Conservation (phyloP, 2,888 invertebrate species). For the Bugulina stolonifera region DNA sequence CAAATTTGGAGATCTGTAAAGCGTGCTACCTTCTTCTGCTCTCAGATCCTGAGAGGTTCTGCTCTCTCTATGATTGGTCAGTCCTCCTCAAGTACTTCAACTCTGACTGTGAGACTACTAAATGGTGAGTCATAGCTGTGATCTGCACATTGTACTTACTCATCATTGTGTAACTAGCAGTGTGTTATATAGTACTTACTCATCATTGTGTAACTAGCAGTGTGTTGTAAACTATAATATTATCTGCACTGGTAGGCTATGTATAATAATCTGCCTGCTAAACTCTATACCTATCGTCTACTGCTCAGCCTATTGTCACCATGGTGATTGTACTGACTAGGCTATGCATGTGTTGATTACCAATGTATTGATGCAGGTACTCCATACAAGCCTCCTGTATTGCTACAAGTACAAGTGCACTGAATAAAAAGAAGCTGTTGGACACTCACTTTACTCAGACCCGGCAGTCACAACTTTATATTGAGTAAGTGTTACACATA, state of each 20-base stretch:
- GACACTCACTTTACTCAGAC: not conserved
- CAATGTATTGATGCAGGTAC: not conserved
- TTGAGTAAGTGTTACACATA: not conserved
- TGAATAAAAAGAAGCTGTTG: not conserved
- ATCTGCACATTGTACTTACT: too few relatives aligned
- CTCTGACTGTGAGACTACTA: not conserved
- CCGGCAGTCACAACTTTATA: not conserved
- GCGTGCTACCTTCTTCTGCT: slow-evolving; percentile 3
- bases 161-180: too few relatives aligned
- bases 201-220: too few relatives aligned
- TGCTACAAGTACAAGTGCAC: not conserved
- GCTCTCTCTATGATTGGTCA: slow-evolving; percentile 22
- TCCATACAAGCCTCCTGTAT: not conserved
- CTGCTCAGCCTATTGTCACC: slow-evolving; percentile 21
- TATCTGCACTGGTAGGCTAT: too few relatives aligned
- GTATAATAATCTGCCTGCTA: too few relatives aligned
- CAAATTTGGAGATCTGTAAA: not conserved
- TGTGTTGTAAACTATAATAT: too few relatives aligned
- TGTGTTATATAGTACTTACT: too few relatives aligned
- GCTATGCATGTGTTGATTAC: too few relatives aligned
- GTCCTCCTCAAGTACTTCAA: not conserved
- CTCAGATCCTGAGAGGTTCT: not conserved
- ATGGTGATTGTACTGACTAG: not conserved
- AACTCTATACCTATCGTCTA: not conserved
- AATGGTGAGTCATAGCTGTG: too few relatives aligned